phyloP scores from a whole-genome alignment of 2,113 vertebrate genomes.

The Hemichromis elongatus region DNA sequence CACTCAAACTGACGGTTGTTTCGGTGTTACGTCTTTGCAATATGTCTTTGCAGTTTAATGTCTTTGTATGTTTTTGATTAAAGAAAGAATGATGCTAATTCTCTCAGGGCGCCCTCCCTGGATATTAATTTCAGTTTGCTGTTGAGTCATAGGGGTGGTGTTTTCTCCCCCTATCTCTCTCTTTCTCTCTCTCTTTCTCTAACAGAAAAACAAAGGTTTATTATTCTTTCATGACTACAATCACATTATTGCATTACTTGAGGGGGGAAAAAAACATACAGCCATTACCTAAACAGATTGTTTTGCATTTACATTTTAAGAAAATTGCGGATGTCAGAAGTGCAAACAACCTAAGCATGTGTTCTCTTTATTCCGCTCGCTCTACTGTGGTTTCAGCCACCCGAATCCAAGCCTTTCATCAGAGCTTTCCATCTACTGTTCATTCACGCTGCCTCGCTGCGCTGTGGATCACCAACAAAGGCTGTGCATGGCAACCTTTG shows the following conservation, averaged over 20 bases:
- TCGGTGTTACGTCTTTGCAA: not conserved
- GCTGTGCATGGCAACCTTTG: constrained; percentile 41
- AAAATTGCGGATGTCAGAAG: not conserved
- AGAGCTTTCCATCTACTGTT: constrained; percentile 3
- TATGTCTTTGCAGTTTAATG: constrained; percentile 40
- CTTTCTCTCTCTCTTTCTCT: not conserved
- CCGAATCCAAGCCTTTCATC: not conserved
- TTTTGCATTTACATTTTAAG: not conserved
- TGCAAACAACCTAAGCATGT: not conserved
- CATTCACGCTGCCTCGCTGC: not conserved
- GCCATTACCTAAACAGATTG: not conserved
- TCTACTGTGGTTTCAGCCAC: not conserved
- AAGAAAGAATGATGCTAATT: constrained; percentile 15
- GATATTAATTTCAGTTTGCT: constrained; percentile 35
- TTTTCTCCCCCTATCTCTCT: not conserved
- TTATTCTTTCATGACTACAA: constrained; percentile 14
- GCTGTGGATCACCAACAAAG: constrained; percentile 24
- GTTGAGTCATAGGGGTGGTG: constrained; percentile 46
- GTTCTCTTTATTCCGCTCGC: not conserved
- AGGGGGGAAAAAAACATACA: not conserved
- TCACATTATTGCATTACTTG: not conserved
- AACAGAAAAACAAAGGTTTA: constrained; percentile 5
- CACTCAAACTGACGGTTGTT: not conserved
- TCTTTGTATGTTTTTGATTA: constrained; percentile 36
- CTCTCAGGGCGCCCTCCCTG: not conserved